These are phyloP conservation scores for Protosalanx chinensis DNA, from an alignment of 2,797 vertebrate species.

Conservation along the genomic window DNA sequence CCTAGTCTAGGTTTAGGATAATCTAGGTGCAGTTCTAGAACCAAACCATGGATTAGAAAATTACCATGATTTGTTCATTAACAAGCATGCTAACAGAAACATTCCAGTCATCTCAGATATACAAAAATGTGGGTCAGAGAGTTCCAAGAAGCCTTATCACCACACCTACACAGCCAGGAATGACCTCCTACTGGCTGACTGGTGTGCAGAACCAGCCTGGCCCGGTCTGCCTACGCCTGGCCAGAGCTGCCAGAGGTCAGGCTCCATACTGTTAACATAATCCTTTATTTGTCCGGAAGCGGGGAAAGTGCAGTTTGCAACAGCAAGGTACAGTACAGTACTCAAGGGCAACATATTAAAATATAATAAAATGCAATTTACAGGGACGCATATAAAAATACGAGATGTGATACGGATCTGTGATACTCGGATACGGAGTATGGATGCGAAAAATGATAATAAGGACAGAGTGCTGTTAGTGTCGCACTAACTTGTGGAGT, in stretches of 20 bases:
- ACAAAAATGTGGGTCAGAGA: background rate
- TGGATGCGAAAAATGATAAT: too few relatives aligned
- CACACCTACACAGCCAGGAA: constrained; percentile 16
- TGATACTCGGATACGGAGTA: too few relatives aligned
- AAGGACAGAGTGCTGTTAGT: too few relatives aligned
- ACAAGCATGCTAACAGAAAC: constrained; percentile 9
- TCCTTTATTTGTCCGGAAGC: too few relatives aligned
- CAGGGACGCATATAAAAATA: too few relatives aligned
- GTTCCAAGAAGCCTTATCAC: constrained; percentile 1
- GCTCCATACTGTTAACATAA: constrained; percentile 25
- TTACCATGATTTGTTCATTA: background rate
- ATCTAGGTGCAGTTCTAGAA: too few relatives aligned
- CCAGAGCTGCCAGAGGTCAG: constrained; percentile 6
- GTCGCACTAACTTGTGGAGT: background rate
- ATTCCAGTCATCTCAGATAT: constrained; percentile 21
- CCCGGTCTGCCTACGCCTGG: background rate
- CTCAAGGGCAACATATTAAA: too few relatives aligned
- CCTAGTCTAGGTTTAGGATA: too few relatives aligned
- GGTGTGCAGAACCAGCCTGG: background rate
- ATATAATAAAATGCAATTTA: too few relatives aligned
- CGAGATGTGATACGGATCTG: too few relatives aligned
- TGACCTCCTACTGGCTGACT: constrained; percentile 11
- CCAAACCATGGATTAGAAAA: background rate
- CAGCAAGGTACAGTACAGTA: too few relatives aligned
- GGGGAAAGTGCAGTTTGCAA: too few relatives aligned